Evolutionary conservation across 2,888 invertebrate species (phyloP).

Genomic region (Pilophorus perplexus): DNA sequence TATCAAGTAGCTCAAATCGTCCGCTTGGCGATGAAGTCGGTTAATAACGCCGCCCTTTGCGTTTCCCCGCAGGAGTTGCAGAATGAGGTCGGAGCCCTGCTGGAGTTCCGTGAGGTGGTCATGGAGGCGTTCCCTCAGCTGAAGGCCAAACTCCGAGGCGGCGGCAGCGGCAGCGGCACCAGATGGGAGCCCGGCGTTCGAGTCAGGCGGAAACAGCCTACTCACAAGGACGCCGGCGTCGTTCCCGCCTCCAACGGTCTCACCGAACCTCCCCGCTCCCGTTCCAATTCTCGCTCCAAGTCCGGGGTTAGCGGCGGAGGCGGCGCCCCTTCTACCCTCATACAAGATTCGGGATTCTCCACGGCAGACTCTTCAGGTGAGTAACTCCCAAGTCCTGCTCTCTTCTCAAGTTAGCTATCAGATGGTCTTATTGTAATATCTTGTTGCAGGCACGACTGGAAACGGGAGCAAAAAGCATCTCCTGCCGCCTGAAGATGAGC

Average conservation of each 20-base stretch:
- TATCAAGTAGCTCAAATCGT: no score
- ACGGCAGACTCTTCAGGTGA: slow-evolving; percentile 54
- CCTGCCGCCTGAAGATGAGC: slow-evolving; percentile 63
- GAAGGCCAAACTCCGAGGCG: slow-evolving; percentile 73
- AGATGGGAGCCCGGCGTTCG: slow-evolving; percentile 61
- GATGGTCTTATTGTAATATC: background rate
- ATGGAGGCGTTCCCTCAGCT: slow-evolving; percentile 91
- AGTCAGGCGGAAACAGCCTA: slow-evolving; percentile 69
- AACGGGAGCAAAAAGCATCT: slow-evolving; percentile 36
- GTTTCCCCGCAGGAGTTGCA: slow-evolving; percentile 66
- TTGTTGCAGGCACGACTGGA: slow-evolving; percentile 36
- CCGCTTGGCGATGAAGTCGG: no score
- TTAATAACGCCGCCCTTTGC: background rate
- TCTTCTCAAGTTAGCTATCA: background rate
- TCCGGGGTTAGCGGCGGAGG: slow-evolving; percentile 49
- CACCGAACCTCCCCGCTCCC: slow-evolving; percentile 58
- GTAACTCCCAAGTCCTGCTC: no score
- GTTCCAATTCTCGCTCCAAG: slow-evolving; percentile 55
- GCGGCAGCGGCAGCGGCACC: slow-evolving; percentile 35
- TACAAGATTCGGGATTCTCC: slow-evolving; percentile 85
- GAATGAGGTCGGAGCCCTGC: slow-evolving; percentile 87
- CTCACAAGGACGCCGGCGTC: slow-evolving; percentile 37
- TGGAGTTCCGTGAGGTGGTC: slow-evolving; percentile 90
- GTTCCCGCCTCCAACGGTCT: slow-evolving; percentile 25
- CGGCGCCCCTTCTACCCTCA: slow-evolving; percentile 56